Conservation (phyloP, 2,888 invertebrate species). For the Noctua comes region DNA sequence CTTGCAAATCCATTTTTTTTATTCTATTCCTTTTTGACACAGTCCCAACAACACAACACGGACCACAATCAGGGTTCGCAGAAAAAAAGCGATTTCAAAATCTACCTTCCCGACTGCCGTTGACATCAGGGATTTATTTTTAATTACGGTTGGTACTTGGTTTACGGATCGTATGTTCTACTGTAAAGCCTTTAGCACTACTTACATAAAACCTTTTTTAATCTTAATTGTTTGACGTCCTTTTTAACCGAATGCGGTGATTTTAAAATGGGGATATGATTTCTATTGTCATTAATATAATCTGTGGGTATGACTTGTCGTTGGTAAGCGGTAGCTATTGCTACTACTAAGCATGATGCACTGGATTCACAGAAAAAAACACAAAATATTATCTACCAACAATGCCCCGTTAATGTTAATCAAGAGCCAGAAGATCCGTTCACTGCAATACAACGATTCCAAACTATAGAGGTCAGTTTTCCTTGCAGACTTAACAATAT, state of each 20-base stretch:
- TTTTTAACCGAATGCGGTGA: background rate
- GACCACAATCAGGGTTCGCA: constrained; percentile 8
- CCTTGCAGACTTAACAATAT: background rate
- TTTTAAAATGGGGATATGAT: background rate
- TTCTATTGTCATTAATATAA: background rate
- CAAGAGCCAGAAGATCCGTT: background rate
- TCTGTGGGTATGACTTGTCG: background rate
- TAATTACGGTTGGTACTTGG: constrained; percentile 23
- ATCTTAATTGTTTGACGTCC: background rate
- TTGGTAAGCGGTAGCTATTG: background rate
- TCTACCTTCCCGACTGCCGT: constrained; percentile 7
- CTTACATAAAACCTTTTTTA: background rate
- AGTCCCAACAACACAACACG: background rate
- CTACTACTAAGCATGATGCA: background rate
- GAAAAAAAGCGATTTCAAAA: constrained; percentile 21
- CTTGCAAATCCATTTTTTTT: too few relatives aligned
- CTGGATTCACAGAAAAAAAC: background rate
- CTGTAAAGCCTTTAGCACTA: background rate
- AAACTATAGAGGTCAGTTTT: background rate
- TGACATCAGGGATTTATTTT: constrained; percentile 46
- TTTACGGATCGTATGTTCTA: constrained; percentile 6
- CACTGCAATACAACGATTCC: background rate
- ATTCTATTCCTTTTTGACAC: background rate
- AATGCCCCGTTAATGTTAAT: background rate
- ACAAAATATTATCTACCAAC: background rate